Evolutionary conservation across 2,888 invertebrate species (phyloP).

Genomic region (Drosophila testacea): DNA sequence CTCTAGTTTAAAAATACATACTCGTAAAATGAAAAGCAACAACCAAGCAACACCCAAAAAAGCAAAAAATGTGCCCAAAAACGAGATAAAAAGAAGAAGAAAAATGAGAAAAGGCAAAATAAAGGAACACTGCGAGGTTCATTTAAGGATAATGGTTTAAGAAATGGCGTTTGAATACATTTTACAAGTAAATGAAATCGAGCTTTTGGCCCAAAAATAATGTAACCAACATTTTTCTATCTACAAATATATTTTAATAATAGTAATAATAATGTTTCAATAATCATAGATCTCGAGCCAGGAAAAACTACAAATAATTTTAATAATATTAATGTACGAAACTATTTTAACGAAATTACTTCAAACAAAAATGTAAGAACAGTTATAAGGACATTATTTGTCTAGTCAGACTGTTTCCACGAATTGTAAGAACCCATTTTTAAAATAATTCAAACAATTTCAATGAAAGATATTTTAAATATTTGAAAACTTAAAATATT

Average conservation of each 20-base stretch:
- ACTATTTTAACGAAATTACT: too few species aligned
- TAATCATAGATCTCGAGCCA: too few species aligned
- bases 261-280: too few species aligned
- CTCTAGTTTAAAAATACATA: constrained; percentile 43
- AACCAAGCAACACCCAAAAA: constrained; percentile 16
- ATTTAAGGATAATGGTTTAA: constrained; percentile 3
- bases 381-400: neutral
- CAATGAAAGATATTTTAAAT: neutral
- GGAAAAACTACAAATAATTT: too few species aligned
- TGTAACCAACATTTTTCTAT: too few species aligned
- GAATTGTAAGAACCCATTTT: neutral
- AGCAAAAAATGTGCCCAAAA: neutral
- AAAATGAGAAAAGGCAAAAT: neutral
- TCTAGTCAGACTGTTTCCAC: too few species aligned
- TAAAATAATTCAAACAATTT: neutral
- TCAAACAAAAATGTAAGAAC: too few species aligned
- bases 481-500: neutral
- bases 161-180: too few species aligned
- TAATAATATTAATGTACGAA: too few species aligned
- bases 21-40: constrained; percentile 20
- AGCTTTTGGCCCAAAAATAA: too few species aligned
- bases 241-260: too few species aligned
- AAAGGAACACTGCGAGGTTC: constrained; percentile 17
- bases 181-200: neutral
- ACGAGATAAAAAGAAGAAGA: constrained; percentile 2